These are phyloP conservation scores for Chromobotia macracanthus DNA, from an alignment of 2,797 vertebrate genomes.

Conservation along the genomic window DNA sequence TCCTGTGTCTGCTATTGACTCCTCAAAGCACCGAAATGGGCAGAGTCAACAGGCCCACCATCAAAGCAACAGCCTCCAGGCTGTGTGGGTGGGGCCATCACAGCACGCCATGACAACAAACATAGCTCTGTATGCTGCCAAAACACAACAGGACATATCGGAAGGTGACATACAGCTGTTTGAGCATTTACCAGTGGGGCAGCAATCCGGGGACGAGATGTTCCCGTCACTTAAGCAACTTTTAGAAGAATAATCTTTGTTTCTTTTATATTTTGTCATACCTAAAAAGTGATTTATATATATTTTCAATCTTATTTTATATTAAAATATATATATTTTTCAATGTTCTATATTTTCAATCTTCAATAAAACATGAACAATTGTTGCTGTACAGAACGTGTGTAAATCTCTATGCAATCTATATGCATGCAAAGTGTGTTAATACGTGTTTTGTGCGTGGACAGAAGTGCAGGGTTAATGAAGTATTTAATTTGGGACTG, in stretches of 20 bases:
- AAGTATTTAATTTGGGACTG: constrained; percentile 32
- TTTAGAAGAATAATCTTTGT: too few relatives aligned
- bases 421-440: constrained; percentile 8
- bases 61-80: constrained; percentile 53
- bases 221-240: not conserved
- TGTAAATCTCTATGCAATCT: not conserved
- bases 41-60: constrained; percentile 44
- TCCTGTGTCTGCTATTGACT: constrained; percentile 56
- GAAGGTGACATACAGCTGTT: not conserved
- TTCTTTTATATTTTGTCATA: not conserved
- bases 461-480: constrained; percentile 30
- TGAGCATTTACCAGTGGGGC: not conserved
- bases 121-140: constrained; percentile 1
- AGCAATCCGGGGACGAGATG: not conserved
- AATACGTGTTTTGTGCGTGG: constrained; percentile 36
- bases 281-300: not conserved
- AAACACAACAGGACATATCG: constrained; percentile 1
- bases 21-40: constrained; percentile 49
- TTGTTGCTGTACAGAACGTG: not conserved
- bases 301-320: not conserved
- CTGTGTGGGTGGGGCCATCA: not conserved
- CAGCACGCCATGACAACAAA: constrained; percentile 7
- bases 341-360: not conserved
- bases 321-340: too few relatives aligned
- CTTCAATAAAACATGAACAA: not conserved